Evolutionary conservation across 2,888 invertebrate species (phyloP).

Genomic region (Ceratothoa steindachneri): DNA sequence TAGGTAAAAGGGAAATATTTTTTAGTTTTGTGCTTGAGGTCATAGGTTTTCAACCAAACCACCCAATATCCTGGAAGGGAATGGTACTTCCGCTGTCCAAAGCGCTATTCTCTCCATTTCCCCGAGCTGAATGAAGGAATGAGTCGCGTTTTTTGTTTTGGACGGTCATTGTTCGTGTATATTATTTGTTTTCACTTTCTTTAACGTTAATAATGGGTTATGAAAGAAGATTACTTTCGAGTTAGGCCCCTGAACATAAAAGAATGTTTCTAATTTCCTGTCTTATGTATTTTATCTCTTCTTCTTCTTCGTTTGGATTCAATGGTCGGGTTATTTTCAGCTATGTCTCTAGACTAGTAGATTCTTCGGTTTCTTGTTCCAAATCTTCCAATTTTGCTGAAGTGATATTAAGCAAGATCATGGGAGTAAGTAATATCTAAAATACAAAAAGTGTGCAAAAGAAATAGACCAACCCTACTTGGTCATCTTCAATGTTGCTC

Average conservation of each 20-base stretch:
- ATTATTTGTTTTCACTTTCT: too few species aligned
- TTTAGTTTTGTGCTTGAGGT: too few species aligned
- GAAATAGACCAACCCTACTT: neutral
- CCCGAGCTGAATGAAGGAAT: too few species aligned
- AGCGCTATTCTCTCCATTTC: too few species aligned
- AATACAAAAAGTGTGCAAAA: neutral
- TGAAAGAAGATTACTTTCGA: neutral
- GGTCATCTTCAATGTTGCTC: neutral
- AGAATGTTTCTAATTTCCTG: neutral
- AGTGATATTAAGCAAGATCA: neutral
- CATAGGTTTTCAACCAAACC: too few species aligned
- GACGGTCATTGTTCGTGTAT: too few species aligned
- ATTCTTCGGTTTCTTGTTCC: neutral
- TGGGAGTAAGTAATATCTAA: neutral
- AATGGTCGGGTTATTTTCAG: neutral
- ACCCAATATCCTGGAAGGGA: too few species aligned
- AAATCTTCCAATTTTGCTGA: neutral
- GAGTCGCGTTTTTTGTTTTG: too few species aligned
- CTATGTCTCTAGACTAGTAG: neutral
- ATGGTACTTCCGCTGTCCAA: too few species aligned
- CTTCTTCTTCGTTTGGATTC: neutral
- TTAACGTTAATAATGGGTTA: too few species aligned
- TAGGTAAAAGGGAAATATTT: too few species aligned
- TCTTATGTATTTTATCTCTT: neutral
- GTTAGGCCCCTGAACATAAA: neutral